Percentiles rank a stretch among this genome's conserved stretches.
These are phyloP conservation scores for Hydractinia echinata DNA, from an alignment of 30 jellyfish, hydroid and myxozoan species.

Conservation along the genomic window DNA sequence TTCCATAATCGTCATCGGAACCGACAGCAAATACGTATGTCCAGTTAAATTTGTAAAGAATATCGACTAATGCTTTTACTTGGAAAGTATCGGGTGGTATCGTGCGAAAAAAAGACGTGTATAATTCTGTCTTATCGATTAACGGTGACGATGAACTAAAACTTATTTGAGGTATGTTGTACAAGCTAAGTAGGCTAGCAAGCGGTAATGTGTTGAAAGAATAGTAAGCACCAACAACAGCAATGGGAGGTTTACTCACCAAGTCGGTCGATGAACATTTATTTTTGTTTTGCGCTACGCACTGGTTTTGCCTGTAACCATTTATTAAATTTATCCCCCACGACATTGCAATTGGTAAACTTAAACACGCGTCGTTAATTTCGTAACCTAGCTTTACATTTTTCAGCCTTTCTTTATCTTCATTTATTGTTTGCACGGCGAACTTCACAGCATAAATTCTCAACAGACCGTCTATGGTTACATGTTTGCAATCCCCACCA, in stretches of 20 bases:
- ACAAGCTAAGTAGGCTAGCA: conserved; percentile 72
- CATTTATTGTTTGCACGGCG: conserved; percentile 40
- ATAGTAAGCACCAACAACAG: conserved; percentile 75
- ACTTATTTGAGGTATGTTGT: conserved; percentile 72
- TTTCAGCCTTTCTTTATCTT: conserved; percentile 27
- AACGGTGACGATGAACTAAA: conserved; percentile 79
- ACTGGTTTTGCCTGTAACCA: conserved; percentile 51
- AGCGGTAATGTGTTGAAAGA: conserved; percentile 66
- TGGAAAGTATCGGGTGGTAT: conserved; percentile 79
- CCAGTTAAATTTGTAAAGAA: conserved; percentile 64
- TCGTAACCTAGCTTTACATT: conserved; percentile 65
- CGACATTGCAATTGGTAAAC: conserved; percentile 60
- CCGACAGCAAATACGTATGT: conserved; percentile 76
- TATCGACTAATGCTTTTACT: conserved; percentile 67
- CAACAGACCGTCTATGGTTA: conserved; percentile 44
- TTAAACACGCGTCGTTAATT: conserved; percentile 62
- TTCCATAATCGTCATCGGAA: conserved; percentile 92
- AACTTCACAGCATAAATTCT: conserved; percentile 68
- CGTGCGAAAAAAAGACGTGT: conserved; percentile 76
- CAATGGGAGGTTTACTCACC: conserved; percentile 22
- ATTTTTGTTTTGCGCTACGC: conserved; percentile 54
- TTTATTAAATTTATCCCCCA: conserved; percentile 80
- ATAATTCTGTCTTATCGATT: conserved; percentile 48
- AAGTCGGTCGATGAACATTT: conserved; percentile 31
- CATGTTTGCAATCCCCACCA: conserved; percentile 29